Percentiles rank a stretch among this genome's conserved stretches.
phyloP scores from a whole-genome alignment of 1,140 invertebrate species.

The Lordiphosa collinella region DNA sequence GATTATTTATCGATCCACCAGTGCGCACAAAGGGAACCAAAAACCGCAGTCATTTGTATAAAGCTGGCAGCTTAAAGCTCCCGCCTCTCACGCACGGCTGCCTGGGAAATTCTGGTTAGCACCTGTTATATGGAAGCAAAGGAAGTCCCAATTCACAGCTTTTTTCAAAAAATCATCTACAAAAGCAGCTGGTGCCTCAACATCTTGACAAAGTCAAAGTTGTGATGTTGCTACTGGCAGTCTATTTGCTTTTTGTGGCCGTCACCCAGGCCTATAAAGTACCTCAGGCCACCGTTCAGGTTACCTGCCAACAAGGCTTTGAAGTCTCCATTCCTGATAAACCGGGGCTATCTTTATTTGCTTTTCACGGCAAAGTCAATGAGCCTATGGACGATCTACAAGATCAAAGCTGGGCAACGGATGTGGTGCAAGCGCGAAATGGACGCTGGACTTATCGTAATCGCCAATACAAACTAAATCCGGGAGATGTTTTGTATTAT shows the following conservation, averaged over 20 bases:
- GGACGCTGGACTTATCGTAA: constrained; percentile 85
- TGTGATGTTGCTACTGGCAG: constrained; percentile 2
- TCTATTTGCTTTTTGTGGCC: constrained; percentile 10
- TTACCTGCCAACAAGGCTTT: constrained; percentile 80
- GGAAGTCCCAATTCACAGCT: neutral
- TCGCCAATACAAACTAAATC: constrained; percentile 81
- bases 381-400: constrained; percentile 85
- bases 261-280: constrained; percentile 79
- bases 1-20: too few relatives aligned
- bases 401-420: constrained; percentile 84
- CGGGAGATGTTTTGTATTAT: constrained; percentile 86
- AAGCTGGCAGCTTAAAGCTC: constrained; percentile 24
- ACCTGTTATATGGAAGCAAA: too few relatives aligned
- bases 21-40: constrained; percentile 8
- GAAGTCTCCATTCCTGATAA: constrained; percentile 83
- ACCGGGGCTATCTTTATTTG: constrained; percentile 84
- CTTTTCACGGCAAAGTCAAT: constrained; percentile 87
- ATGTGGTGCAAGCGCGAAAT: constrained; percentile 83
- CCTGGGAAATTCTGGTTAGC: too few relatives aligned
- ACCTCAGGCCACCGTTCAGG: constrained; percentile 81
- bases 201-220: constrained; percentile 30
- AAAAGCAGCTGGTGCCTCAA: constrained; percentile 26
- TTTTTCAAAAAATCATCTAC: constrained; percentile 5
- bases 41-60: neutral
- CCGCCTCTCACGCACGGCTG: too few relatives aligned